These are phyloP conservation scores for Pemphigus obesinymphae DNA, from an alignment of 1,140 invertebrate species.

Conservation along the genomic window DNA sequence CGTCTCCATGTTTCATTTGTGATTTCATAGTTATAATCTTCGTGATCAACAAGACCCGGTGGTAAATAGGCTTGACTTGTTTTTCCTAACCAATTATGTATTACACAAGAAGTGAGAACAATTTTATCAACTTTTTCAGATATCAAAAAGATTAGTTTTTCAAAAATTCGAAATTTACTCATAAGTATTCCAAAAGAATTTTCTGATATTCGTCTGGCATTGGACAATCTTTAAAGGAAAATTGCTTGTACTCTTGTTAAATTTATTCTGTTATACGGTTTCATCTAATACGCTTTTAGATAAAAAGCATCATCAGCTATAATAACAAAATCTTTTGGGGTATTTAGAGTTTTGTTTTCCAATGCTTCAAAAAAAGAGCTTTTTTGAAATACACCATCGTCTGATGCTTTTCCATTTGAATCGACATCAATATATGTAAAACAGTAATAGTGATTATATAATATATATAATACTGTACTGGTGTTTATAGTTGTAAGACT, in stretches of 20 bases:
- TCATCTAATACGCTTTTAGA: constrained; percentile 36
- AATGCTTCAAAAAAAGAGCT: constrained; percentile 4
- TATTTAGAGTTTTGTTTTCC: constrained; percentile 24
- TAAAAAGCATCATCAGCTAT: constrained; percentile 43
- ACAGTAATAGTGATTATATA: constrained; percentile 49
- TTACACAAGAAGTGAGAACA: constrained; percentile 46
- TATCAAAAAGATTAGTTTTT: constrained; percentile 46
- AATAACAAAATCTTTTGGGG: constrained; percentile 3
- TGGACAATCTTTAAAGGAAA: constrained; percentile 50
- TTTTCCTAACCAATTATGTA: constrained; percentile 47
- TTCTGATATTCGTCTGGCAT: constrained; percentile 50
- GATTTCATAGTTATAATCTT: constrained; percentile 41
- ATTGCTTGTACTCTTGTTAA: constrained; percentile 47
- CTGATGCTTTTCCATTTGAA: constrained; percentile 48
- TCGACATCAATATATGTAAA: constrained; percentile 48
- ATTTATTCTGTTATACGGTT: constrained; percentile 8
- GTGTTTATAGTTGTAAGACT: constrained; percentile 55
- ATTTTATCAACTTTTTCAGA: constrained; percentile 48
- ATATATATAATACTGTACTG: constrained; percentile 51
- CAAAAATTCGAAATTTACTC: no score
- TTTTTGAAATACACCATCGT: constrained; percentile 48
- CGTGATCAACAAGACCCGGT: background rate
- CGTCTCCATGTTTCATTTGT: constrained; percentile 21
- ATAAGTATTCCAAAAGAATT: constrained; percentile 53
- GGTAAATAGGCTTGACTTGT: constrained; percentile 21